Conservation (phyloP, 2,797 vertebrate genomes). For the Allobates femoralis region DNA sequence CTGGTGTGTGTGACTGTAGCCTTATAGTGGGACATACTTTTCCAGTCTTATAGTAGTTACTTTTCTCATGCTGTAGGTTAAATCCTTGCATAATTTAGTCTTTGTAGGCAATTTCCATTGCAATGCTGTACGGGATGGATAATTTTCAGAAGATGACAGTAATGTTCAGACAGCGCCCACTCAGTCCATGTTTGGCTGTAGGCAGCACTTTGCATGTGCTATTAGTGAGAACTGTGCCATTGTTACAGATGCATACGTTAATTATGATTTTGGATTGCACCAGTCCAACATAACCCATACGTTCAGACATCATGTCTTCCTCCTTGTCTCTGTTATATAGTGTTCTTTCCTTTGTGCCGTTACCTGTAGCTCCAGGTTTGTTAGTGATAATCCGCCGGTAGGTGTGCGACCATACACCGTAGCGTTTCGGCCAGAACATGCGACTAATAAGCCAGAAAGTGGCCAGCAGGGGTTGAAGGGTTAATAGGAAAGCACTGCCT, state of each 20-base stretch:
- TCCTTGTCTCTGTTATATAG: background rate
- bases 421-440: background rate
- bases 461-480: conserved; percentile 21
- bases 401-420: background rate
- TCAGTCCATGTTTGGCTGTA: background rate
- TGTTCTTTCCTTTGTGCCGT: background rate
- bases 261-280: background rate
- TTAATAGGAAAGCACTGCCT: conserved; percentile 25
- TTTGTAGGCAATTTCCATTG: background rate
- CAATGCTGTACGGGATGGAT: background rate
- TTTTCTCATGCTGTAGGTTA: background rate
- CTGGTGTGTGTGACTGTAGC: too few relatives aligned
- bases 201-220: background rate
- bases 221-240: background rate
- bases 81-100: background rate
- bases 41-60: background rate
- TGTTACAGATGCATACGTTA: too few relatives aligned
- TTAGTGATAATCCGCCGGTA: too few relatives aligned
- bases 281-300: background rate
- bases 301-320: background rate
- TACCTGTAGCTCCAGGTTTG: background rate
- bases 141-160: too few relatives aligned
- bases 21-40: too few relatives aligned
- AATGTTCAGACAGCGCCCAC: conserved; percentile 11
- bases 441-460: conserved; percentile 1